Conservation (phyloP, 2,888 invertebrate genomes). For the Odontothrips loti region DNA sequence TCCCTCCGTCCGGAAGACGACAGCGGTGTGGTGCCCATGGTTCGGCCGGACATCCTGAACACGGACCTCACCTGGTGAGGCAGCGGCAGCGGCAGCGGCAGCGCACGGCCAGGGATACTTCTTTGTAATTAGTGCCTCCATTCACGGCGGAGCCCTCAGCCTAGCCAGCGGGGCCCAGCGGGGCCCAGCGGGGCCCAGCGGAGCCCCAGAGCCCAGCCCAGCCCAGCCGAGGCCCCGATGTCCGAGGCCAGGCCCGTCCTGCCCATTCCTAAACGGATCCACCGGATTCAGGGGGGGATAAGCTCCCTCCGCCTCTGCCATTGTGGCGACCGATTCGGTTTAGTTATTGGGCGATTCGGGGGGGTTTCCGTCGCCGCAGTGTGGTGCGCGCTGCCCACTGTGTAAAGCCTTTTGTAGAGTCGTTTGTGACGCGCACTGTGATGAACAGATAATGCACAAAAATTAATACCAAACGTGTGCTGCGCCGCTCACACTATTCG, state of each 20-base stretch:
- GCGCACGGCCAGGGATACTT: neutral
- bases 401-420: too few relatives aligned
- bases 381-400: too few relatives aligned
- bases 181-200: neutral
- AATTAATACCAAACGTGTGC: too few relatives aligned
- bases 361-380: neutral
- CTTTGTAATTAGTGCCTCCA: conserved; percentile 25
- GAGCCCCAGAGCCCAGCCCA: neutral
- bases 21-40: too few relatives aligned
- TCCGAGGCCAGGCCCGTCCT: neutral
- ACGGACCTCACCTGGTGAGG: neutral
- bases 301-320: neutral
- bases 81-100: neutral
- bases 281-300: neutral
- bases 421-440: too few relatives aligned
- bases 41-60: neutral
- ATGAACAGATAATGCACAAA: too few relatives aligned
- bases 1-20: too few relatives aligned
- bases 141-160: neutral
- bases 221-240: neutral
- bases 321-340: too few relatives aligned
- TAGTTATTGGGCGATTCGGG: neutral
- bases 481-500: too few relatives aligned
- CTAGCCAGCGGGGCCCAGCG: too few relatives aligned
- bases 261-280: too few relatives aligned